Base-by-base conservation (phyloP, 2,113 vertebrate species). In the Ascaphus truei region DNA sequence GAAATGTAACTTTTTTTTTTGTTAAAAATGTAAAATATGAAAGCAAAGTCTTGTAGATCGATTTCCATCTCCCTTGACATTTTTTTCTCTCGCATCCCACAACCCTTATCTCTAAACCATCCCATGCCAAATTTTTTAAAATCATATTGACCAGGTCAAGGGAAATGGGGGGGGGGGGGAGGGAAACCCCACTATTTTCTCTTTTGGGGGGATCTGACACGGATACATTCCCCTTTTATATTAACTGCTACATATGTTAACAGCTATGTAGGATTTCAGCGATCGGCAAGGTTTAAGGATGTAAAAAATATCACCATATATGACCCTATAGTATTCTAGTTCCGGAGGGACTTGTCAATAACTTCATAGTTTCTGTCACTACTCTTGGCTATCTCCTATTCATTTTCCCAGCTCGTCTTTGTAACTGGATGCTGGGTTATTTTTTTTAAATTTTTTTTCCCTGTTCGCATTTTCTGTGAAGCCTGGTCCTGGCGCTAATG, bases 401-500 rank as follows among this genome's bases (percentile, higher is more conserved):
- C 13, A 16, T 43, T 10, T 5, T 43, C 3, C 15, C 1, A 43
- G 3, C 3, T 23, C n/a, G n/a, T n/a, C n/a, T 47, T 47, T 22
- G 20, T 8, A 6, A 27, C 3, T 12, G 5, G 11, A 34, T 29
- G 10, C 37, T 60, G 3, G 43, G 1, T 50, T 29, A 59, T 47
- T 61, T 5, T 22, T 58, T 41, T 11, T 25, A 30, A 9, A 30
- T 53, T 27, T n/a, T n/a, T n/a, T n/a, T n/a, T n/a, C n/a, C n/a
- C n/a, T n/a, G n/a, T n/a, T n/a, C n/a, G 26, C 33, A 50, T 60
- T 60, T 33, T 25, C 56, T 60, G 22, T 36, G 34, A 37, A 15
- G 50, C 56, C 39, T 50, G 36, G 56, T 67, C 56, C 52, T 27
- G 31, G 45, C 31, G 30, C 20, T 61, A 52, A 52, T 61, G 67